Evolutionary conservation across 2,797 vertebrate genomes (phyloP).

Genomic region (Parauchenoglanis ngamensis): DNA sequence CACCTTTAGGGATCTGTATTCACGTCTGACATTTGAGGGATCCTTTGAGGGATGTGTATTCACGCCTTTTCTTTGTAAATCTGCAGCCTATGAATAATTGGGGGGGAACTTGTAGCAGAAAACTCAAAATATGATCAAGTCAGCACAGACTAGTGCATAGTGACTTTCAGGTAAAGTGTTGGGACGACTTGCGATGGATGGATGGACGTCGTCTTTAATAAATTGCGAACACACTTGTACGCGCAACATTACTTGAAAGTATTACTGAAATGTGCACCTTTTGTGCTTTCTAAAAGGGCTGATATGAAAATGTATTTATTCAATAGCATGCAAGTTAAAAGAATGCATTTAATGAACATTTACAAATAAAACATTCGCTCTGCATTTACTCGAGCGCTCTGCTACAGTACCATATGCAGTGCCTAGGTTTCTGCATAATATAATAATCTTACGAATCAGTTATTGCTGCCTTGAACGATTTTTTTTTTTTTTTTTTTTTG

Average conservation of each 20-base stretch:
- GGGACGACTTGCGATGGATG: neutral
- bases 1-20: slow-evolving; percentile 56
- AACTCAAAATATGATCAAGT: neutral
- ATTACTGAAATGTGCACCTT: neutral
- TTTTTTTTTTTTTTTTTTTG: slow-evolving; percentile 20
- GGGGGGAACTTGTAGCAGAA: neutral
- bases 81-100: slow-evolving; percentile 26
- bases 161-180: neutral
- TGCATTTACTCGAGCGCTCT: neutral
- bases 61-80: slow-evolving; percentile 36
- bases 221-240: neutral
- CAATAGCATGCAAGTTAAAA: neutral
- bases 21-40: slow-evolving; percentile 46
- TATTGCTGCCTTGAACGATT: slow-evolving; percentile 1
- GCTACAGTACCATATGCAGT: neutral
- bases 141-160: neutral
- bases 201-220: neutral
- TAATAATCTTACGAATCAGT: slow-evolving; percentile 25
- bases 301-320: neutral
- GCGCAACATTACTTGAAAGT: neutral
- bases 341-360: neutral
- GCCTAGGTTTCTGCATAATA: slow-evolving; percentile 1
- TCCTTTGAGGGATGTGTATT: slow-evolving; percentile 53
- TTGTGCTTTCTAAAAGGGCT: neutral
- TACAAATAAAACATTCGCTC: slow-evolving; percentile 7